phyloP scores from a whole-genome alignment of 2,888 invertebrate genomes.

The Arrhopalites spinosus region DNA sequence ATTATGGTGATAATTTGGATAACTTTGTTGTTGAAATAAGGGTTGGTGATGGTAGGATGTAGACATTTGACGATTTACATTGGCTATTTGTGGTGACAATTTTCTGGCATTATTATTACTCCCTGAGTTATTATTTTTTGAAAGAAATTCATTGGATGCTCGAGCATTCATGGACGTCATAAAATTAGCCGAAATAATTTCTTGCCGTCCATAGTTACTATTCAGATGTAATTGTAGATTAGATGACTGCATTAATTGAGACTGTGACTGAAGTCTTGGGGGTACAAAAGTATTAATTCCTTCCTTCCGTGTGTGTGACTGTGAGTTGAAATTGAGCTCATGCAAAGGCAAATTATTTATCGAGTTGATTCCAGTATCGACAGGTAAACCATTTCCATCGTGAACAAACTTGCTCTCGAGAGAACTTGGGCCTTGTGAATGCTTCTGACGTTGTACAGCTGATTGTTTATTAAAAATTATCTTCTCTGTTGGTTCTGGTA shows the following conservation, averaged over 20 bases:
- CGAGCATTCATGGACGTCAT: neutral
- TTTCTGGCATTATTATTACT: neutral
- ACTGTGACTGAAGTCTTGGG: neutral
- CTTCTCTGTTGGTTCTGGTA: conserved; percentile 8
- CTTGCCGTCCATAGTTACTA: neutral
- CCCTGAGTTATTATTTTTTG: neutral
- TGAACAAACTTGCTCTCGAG: neutral
- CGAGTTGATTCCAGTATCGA: neutral
- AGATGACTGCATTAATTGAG: neutral
- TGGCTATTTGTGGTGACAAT: neutral
- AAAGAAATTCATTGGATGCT: neutral
- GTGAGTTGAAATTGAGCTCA: conserved; percentile 31
- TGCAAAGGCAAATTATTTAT: conserved; percentile 11
- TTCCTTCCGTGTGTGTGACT: conserved; percentile 1
- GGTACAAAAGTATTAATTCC: neutral
- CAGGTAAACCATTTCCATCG: neutral
- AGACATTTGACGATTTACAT: neutral
- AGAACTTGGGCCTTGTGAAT: neutral
- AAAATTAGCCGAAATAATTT: neutral
- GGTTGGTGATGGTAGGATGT: neutral
- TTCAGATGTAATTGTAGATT: neutral
- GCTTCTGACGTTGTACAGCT: neutral
- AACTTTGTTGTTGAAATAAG: conserved; percentile 1
- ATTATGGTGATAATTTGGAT: neutral
- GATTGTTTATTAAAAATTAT: neutral